phyloP scores from a whole-genome alignment of 1,140 invertebrate species.

The Goniozus legneri region DNA sequence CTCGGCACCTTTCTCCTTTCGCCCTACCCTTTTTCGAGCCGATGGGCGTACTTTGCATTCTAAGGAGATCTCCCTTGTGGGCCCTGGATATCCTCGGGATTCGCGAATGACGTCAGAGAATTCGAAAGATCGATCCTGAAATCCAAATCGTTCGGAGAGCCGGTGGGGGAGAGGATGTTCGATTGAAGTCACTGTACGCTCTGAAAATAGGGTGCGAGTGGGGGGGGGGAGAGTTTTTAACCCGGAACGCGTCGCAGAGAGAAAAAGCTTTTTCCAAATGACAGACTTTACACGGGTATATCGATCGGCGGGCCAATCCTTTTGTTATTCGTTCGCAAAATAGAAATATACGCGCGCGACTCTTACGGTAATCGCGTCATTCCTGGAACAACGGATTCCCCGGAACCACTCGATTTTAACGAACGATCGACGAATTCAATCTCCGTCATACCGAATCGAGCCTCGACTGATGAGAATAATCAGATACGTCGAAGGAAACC shows the following conservation, averaged over 20 bases:
- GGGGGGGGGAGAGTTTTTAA: background rate
- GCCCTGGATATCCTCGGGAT: constrained; percentile 15
- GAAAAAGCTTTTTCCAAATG: constrained; percentile 3
- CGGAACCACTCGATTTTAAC: too few relatives aligned
- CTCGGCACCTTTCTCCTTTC: constrained; percentile 35
- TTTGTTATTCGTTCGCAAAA: too few relatives aligned
- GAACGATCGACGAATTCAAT: too few relatives aligned
- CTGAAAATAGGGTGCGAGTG: background rate
- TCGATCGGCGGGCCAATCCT: too few relatives aligned
- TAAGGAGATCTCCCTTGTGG: constrained; percentile 19
- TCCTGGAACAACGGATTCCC: too few relatives aligned
- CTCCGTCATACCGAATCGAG: too few relatives aligned
- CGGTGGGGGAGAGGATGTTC: constrained; percentile 1
- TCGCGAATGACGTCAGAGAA: constrained; percentile 15
- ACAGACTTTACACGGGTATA: too few relatives aligned
- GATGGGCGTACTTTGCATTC: constrained; percentile 40
- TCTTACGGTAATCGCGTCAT: too few relatives aligned
- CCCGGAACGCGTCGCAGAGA: constrained; percentile 7
- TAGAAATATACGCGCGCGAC: too few relatives aligned
- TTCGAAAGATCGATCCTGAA: constrained; percentile 13
- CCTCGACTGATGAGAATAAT: constrained; percentile 34
- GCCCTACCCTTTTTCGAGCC: constrained; percentile 23
- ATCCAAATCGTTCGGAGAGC: constrained; percentile 2
- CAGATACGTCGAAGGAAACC: constrained; percentile 35
- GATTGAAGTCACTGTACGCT: too few relatives aligned